phyloP scores from a whole-genome alignment of 2,797 vertebrate genomes.

The Rallus crepitans region DNA sequence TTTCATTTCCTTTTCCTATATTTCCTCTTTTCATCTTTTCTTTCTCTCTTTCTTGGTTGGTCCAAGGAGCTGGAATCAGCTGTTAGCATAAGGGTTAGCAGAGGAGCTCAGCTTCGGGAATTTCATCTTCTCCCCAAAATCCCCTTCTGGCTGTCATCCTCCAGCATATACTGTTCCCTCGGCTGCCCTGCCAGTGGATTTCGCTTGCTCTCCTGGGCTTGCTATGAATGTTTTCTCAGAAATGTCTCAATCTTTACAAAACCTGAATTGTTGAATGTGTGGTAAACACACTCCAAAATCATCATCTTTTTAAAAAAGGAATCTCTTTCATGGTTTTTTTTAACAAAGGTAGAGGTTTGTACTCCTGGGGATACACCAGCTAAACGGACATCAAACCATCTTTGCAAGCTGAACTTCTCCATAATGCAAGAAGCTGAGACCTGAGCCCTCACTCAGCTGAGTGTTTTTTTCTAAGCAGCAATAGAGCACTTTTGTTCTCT shows the following conservation, averaged over 20 bases:
- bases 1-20: conserved; percentile 84
- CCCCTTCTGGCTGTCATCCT: not conserved
- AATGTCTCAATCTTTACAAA: not conserved
- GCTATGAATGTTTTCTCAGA: not conserved
- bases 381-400: conserved; percentile 16
- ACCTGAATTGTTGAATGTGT: not conserved
- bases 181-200: not conserved
- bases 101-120: not conserved
- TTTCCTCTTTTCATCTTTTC: conserved; percentile 75
- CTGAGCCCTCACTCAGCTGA: not conserved
- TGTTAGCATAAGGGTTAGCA: conserved; percentile 1
- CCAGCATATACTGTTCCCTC: not conserved
- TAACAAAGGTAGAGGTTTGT: conserved; percentile 38
- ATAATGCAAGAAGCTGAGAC: not conserved
- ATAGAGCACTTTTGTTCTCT: not conserved
- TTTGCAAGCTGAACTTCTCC: not conserved
- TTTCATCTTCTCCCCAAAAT: conserved; percentile 5
- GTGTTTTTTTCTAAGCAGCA: not conserved
- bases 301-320: not conserved
- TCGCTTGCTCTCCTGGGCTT: not conserved
- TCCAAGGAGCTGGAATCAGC: conserved; percentile 39
- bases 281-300: conserved; percentile 19
- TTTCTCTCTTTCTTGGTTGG: conserved; percentile 40
- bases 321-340: conserved; percentile 41
- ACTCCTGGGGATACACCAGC: conserved; percentile 26